Evolutionary conservation across 2,888 invertebrate genomes (phyloP), one percentile per base, ranked within the genome.

Genomic region (Ennomos fuscantarius): DNA sequence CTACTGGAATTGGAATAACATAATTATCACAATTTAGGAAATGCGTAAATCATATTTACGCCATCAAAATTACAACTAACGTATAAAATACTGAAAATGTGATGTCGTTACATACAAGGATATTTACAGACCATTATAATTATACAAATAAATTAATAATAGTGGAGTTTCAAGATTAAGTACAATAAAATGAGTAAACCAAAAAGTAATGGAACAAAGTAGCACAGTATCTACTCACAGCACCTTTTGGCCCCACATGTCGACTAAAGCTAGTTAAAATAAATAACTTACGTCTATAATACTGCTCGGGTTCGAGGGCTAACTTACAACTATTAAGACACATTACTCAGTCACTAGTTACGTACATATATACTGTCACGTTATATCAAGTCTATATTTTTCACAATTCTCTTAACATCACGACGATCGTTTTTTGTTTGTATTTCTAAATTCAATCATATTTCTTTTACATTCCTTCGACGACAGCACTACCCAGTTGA

Each of bases 1-100:
- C 71, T 76, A 83, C 66, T 75, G 74, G 74, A 80, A 80, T 78
- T 85, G 79, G 82, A 87, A 84, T 83, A 81, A 76, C 78, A 45
- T 58, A 58, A 83, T 82, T 89, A 91, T 91, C 90, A 91, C 90
- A 91, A 85, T 84, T 84, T 87, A 90, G 91, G 91, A 91, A 90
- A 89, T 74, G 83, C 89, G 88, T 69, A 80, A 74, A 69, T 70
- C 47, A 42, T 8, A 64, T 68, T 73, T 71, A 79, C 87, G 87
- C 83, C 36, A 33, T 54, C 55, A 68, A 72, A 59, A 66, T 65
- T 70, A 65, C 64, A 57, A 62, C 55, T 51, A 53, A 55, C 39
- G 56, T 48, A 51, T 62, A 63, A 70, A 81, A 85, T 85, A 87
- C 83, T 84, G 82, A 75, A 72, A 24, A 58, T 70, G 75, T 65